Evolutionary conservation across 30 jellyfish, hydroid and myxozoan species (phyloP).

Genomic region (Cassiopea xamachana): DNA sequence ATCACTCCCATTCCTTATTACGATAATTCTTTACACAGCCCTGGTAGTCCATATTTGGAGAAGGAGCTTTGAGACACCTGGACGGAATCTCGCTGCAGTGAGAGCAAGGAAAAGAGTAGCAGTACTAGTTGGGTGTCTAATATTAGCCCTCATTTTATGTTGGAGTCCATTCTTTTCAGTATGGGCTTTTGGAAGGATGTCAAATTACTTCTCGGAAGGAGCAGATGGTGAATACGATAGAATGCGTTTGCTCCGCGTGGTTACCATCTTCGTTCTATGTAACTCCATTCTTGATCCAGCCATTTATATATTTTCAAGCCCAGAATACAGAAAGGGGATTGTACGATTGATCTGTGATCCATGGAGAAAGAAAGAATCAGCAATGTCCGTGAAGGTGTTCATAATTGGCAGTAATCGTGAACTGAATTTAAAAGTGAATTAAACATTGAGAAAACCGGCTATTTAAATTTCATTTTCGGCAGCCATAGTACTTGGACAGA

Average conservation of each 20-base stretch:
- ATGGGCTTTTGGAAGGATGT: neutral
- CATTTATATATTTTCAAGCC: conserved; percentile 6
- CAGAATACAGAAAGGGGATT: neutral
- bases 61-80: neutral
- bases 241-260: neutral
- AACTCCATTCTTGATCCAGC: neutral
- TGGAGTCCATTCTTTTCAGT: conserved; percentile 5
- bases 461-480: too few relatives aligned
- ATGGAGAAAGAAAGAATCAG: neutral
- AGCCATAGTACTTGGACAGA: too few relatives aligned
- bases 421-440: neutral
- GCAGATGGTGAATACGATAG: neutral
- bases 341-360: neutral
- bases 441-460: too few relatives aligned
- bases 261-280: neutral
- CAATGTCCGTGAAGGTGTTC: neutral
- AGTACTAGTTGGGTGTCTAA: neutral
- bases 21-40: neutral
- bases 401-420: neutral
- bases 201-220: neutral
- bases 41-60: neutral
- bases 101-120: conserved; percentile 1
- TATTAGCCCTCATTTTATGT: neutral
- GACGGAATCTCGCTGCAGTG: neutral
- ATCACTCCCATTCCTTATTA: neutral